A percentile compares a stretch with the other conserved stretches of the same genome.
These are phyloP conservation scores for Thelaira solivaga DNA, from an alignment of 2,888 invertebrate genomes.

Conservation along the genomic window DNA sequence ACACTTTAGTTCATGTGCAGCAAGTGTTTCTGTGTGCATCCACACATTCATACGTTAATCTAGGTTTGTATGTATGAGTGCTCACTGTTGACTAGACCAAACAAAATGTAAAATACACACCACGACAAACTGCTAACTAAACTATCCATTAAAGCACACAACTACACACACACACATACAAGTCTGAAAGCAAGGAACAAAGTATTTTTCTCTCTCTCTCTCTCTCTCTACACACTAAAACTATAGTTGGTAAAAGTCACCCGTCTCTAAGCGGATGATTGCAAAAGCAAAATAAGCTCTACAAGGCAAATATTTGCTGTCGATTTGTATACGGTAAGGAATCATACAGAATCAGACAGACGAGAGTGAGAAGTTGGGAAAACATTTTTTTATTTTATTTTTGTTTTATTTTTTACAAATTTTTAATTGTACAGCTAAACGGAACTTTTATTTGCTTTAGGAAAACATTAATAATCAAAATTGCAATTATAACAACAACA, in stretches of 20 bases:
- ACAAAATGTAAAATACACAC: slow-evolving; percentile 49
- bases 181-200: slow-evolving; percentile 19
- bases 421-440: slow-evolving; percentile 63
- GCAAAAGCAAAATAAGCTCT: slow-evolving; percentile 61
- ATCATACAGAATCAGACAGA: slow-evolving; percentile 11
- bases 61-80: not conserved
- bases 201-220: slow-evolving; percentile 1
- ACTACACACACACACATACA: too few relatives aligned
- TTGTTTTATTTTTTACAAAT: slow-evolving; percentile 46
- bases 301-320: slow-evolving; percentile 60
- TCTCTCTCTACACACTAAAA: too few relatives aligned
- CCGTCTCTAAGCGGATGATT: slow-evolving; percentile 61
- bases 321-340: slow-evolving; percentile 48
- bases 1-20: slow-evolving; percentile 55
- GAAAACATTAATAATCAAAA: slow-evolving; percentile 63
- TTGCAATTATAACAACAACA: slow-evolving; percentile 61
- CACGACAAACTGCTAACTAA: slow-evolving; percentile 29
- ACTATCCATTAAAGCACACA: slow-evolving; percentile 26
- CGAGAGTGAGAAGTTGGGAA: slow-evolving; percentile 3
- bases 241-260: slow-evolving; percentile 49
- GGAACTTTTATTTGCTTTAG: slow-evolving; percentile 60
- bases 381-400: not conserved
- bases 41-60: not conserved
- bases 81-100: slow-evolving; percentile 36
- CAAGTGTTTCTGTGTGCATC: slow-evolving; percentile 33